A percentile compares a stretch with the other conserved stretches of the same genome.
These are phyloP conservation scores for Sphecodes monilicornis DNA, from an alignment of 2,888 invertebrate genomes.

Conservation along the genomic window DNA sequence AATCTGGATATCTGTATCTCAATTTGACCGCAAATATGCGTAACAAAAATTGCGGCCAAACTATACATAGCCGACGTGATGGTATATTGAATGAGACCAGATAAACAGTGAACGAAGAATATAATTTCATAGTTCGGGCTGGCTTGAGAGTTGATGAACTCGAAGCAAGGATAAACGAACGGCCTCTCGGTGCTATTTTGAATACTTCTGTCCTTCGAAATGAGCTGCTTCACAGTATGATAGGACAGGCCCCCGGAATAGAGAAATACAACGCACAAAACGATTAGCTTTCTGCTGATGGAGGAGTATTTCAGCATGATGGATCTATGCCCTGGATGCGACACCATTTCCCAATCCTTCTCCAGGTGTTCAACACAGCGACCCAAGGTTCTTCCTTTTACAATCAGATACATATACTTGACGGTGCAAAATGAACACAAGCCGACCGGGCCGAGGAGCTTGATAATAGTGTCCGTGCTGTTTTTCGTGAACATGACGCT, in stretches of 20 bases:
- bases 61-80: constrained; percentile 63
- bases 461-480: constrained; percentile 41
- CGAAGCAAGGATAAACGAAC: constrained; percentile 25
- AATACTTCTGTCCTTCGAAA: background rate
- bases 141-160: constrained; percentile 63
- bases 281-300: constrained; percentile 9
- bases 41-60: constrained; percentile 58
- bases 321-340: constrained; percentile 41
- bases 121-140: constrained; percentile 74
- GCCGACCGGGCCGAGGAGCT: constrained; percentile 68
- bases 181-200: constrained; percentile 11
- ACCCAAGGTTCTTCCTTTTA: constrained; percentile 15
- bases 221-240: background rate
- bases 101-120: constrained; percentile 67
- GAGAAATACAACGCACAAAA: constrained; percentile 13
- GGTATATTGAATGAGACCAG: constrained; percentile 66
- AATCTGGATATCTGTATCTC: constrained; percentile 45
- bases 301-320: constrained; percentile 42
- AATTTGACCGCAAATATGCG: constrained; percentile 67
- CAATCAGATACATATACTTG: constrained; percentile 69
- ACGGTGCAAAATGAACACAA: constrained; percentile 65
- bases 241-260: constrained; percentile 48
- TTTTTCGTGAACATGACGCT: constrained; percentile 32
- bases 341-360: constrained; percentile 64
- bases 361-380: constrained; percentile 66